Evolutionary conservation across 2,888 invertebrate species (phyloP).

Genomic region (Pyrrhosoma nymphula): DNA sequence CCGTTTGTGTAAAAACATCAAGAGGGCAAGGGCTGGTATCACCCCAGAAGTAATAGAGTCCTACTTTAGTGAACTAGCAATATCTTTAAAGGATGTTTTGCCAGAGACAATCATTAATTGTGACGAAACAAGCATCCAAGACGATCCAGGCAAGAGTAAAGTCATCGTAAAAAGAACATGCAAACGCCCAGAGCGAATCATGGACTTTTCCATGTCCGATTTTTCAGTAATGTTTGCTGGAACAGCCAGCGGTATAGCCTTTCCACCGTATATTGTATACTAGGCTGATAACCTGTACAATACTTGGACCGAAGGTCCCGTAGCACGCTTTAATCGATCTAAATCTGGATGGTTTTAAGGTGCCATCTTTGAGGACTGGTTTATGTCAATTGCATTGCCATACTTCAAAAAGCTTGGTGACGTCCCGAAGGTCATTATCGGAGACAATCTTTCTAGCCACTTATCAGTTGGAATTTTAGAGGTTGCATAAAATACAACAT

Average conservation of each 20-base stretch:
- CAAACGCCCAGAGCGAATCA: not conserved
- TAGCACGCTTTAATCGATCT: not conserved
- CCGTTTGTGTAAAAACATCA: not conserved
- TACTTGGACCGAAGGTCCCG: not conserved
- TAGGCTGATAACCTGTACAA: not conserved
- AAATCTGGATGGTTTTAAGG: not conserved
- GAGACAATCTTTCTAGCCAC: constrained; percentile 75
- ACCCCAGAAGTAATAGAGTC: not conserved
- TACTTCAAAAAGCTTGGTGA: constrained; percentile 72
- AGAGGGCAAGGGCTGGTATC: not conserved
- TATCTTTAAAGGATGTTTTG: not conserved
- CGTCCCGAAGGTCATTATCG: constrained; percentile 74
- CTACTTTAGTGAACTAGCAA: not conserved
- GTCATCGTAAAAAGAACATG: not conserved
- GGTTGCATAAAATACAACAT: constrained; percentile 74
- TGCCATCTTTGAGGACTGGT: constrained; percentile 23
- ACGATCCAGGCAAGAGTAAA: constrained; percentile 1
- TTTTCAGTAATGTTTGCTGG: constrained; percentile 1
- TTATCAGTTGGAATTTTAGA: constrained; percentile 73
- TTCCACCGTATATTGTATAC: not conserved
- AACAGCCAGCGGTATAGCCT: not conserved
- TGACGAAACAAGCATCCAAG: not conserved
- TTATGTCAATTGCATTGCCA: constrained; percentile 72
- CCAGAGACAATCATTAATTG: not conserved
- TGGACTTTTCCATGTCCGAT: not conserved